Conservation (phyloP, 2,888 invertebrate species). For the Embidobia sp. region DNA sequence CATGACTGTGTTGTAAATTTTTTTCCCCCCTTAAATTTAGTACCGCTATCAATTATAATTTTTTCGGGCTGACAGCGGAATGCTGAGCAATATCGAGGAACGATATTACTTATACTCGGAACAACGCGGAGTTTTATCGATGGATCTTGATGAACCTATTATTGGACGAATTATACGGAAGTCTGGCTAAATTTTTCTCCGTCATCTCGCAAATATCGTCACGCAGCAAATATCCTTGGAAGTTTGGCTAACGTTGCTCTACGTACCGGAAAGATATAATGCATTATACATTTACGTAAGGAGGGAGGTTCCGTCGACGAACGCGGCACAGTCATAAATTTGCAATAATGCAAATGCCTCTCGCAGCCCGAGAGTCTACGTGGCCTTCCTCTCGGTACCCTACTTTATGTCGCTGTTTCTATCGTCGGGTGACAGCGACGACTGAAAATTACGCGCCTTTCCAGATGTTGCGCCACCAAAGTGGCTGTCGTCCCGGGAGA, state of each 20-base stretch:
- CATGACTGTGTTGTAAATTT: too few species aligned
- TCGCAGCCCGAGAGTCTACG: slow-evolving; percentile 66
- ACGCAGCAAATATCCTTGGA: slow-evolving; percentile 66
- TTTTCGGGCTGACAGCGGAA: too few species aligned
- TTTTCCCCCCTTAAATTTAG: too few species aligned
- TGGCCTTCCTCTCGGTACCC: slow-evolving; percentile 73
- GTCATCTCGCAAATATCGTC: slow-evolving; percentile 59
- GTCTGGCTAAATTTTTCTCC: slow-evolving; percentile 22
- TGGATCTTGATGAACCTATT: too few species aligned
- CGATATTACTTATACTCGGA: too few species aligned
- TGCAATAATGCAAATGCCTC: slow-evolving; percentile 79
- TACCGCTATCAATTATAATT: too few species aligned
- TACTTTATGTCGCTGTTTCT: slow-evolving; percentile 71
- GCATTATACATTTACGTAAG: slow-evolving; percentile 78
- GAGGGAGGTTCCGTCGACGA: slow-evolving; percentile 66
- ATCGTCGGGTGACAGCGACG: slow-evolving; percentile 66
- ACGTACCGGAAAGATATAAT: slow-evolving; percentile 80
- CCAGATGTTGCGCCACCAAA: slow-evolving; percentile 66
- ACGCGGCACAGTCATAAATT: slow-evolving; percentile 77
- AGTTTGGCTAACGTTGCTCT: slow-evolving; percentile 79
- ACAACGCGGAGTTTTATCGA: too few species aligned
- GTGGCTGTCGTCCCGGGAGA: slow-evolving; percentile 65
- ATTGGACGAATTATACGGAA: slow-evolving; percentile 13
- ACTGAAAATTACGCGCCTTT: slow-evolving; percentile 67
- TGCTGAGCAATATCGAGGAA: too few species aligned